These are phyloP conservation scores for Halictus rubicundus DNA, from an alignment of 1,140 invertebrate genomes.

Conservation along the genomic window DNA sequence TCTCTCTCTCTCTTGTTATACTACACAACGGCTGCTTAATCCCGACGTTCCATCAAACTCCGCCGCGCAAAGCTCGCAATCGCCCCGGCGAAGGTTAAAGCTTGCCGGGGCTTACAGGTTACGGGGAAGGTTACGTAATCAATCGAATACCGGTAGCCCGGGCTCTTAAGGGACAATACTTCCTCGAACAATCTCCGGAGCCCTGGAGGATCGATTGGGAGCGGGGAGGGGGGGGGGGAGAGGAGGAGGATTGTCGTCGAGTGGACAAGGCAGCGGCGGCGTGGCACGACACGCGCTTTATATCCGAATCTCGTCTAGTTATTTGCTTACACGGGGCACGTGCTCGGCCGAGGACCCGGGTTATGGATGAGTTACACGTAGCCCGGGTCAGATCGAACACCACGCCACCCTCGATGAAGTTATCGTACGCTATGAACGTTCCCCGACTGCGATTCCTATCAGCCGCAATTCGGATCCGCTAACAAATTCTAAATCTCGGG, in stretches of 20 bases:
- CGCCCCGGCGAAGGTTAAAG: constrained; percentile 13
- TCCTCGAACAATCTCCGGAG: constrained; percentile 1
- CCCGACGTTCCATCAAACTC: constrained; percentile 34
- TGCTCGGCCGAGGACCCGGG: background rate
- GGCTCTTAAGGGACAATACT: constrained; percentile 15
- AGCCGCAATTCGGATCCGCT: background rate
- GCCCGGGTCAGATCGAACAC: background rate
- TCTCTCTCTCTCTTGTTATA: background rate
- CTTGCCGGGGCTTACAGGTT: constrained; percentile 14
- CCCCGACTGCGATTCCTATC: background rate
- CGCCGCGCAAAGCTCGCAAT: constrained; percentile 28
- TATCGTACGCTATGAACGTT: constrained; percentile 5
- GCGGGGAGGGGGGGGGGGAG: too few species aligned
- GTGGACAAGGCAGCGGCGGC: background rate
- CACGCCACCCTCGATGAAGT: background rate
- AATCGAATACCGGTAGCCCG: constrained; percentile 9
- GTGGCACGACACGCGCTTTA: background rate
- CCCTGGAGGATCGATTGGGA: background rate
- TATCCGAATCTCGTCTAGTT: constrained; percentile 11
- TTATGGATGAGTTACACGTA: constrained; percentile 12
- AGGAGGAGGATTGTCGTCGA: background rate
- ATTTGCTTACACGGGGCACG: constrained; percentile 17
- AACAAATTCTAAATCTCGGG: background rate
- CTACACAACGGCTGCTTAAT: constrained; percentile 19
- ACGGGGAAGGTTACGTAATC: constrained; percentile 20